Evolutionary conservation across 2,888 invertebrate species (phyloP).

Genomic region (Tanypteryx hageni): DNA sequence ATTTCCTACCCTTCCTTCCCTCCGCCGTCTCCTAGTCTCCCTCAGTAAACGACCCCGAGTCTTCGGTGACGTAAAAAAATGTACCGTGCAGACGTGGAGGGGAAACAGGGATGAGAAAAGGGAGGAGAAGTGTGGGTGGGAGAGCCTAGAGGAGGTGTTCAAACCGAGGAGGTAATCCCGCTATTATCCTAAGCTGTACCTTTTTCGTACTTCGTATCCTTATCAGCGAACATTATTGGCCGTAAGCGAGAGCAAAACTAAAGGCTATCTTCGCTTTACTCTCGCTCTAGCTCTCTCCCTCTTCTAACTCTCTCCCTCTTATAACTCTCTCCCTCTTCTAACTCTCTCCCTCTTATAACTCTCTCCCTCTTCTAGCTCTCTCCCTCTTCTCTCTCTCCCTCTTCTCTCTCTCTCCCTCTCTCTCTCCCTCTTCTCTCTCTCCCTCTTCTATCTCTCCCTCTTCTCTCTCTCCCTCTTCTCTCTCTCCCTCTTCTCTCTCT

Average conservation of each 20-base stretch:
- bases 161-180: neutral
- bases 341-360: too few species aligned
- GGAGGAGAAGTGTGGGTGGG: too few species aligned
- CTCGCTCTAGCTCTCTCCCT: neutral
- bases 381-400: neutral
- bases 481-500: neutral
- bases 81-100: neutral
- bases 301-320: too few species aligned
- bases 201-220: neutral
- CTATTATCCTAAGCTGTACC: neutral
- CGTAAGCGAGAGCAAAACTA: neutral
- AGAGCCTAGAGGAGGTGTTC: slow-evolving; percentile 2
- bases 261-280: too few species aligned
- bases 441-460: neutral
- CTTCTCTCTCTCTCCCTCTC: neutral
- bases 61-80: too few species aligned
- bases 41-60: too few species aligned
- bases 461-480: neutral
- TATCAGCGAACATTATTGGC: neutral
- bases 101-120: neutral
- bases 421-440: too few species aligned
- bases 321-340: too few species aligned
- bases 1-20: too few species aligned
- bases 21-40: too few species aligned
- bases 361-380: too few species aligned